Evolutionary conservation across 1,140 invertebrate species (phyloP).

Genomic region (Drosophila quadrilineata): DNA sequence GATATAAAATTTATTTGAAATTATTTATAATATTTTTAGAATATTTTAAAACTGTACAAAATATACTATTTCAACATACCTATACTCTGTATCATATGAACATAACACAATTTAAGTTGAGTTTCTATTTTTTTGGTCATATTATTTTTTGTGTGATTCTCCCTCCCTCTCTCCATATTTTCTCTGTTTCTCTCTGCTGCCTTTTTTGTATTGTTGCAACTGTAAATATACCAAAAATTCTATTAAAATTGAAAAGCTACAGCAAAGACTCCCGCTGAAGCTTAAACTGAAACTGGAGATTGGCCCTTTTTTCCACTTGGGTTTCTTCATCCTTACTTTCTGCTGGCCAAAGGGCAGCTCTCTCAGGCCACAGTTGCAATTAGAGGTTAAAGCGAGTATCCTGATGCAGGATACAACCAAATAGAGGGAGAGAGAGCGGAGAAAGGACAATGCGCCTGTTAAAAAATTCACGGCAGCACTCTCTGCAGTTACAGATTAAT

Average conservation of each 20-base stretch:
- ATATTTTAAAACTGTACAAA: no score
- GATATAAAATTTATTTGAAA: no score
- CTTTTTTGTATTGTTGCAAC: slow-evolving; percentile 5
- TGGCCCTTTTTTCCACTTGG: slow-evolving; percentile 13
- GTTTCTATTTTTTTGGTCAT: no score
- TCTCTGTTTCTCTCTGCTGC: background rate
- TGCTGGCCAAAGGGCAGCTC: no score
- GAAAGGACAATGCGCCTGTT: slow-evolving; percentile 55
- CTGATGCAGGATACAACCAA: slow-evolving; percentile 6
- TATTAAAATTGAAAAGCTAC: slow-evolving; percentile 57
- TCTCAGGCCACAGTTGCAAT: slow-evolving; percentile 45
- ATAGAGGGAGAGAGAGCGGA: background rate
- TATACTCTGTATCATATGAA: no score
- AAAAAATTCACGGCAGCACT: slow-evolving; percentile 52
- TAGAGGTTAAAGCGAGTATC: slow-evolving; percentile 41
- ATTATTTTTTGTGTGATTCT: no score
- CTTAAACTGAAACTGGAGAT: background rate
- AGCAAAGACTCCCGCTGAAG: slow-evolving; percentile 23
- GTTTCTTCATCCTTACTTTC: no score
- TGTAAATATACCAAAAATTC: slow-evolving; percentile 57
- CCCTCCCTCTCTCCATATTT: background rate
- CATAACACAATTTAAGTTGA: no score
- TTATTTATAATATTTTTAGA: no score
- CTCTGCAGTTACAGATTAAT: slow-evolving; percentile 41
- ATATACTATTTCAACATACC: no score